Percentiles rank a stretch among this genome's conserved stretches.
These are phyloP conservation scores for Tachina fera DNA, from an alignment of 2,888 invertebrate genomes.

Conservation along the genomic window DNA sequence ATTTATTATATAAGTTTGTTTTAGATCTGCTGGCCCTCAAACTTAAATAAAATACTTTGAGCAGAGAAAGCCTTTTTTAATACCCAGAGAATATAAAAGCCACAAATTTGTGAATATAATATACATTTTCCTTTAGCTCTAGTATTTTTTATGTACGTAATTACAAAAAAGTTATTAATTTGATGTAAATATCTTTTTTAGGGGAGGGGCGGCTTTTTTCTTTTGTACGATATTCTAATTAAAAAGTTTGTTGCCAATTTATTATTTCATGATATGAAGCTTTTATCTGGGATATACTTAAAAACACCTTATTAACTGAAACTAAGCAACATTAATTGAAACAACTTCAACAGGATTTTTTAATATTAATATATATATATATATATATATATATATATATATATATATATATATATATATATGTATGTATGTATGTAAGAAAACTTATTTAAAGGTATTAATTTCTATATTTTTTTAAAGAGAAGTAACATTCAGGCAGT, in stretches of 20 bases:
- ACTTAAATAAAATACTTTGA: neutral
- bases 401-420: too few relatives aligned
- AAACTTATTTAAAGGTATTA: too few relatives aligned
- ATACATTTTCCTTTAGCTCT: neutral
- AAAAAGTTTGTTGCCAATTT: neutral
- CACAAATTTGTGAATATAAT: constrained; percentile 7
- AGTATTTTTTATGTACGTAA: neutral
- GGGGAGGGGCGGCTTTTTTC: neutral
- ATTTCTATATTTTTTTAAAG: too few relatives aligned
- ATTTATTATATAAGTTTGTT: neutral
- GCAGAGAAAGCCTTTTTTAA: neutral
- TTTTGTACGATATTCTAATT: constrained; percentile 10
- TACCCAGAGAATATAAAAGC: neutral
- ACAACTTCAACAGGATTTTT: too few relatives aligned
- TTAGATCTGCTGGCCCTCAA: neutral
- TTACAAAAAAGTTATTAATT: neutral
- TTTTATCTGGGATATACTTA: neutral
- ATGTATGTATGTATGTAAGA: too few relatives aligned
- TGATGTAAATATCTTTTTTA: neutral
- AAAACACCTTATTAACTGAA: neutral
- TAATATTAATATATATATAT: too few relatives aligned
- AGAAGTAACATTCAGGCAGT: too few relatives aligned
- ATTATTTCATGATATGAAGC: neutral
- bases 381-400: too few relatives aligned
- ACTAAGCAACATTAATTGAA: neutral